phyloP scores from a whole-genome alignment of 2,797 vertebrate species.

The Diplodus sargus region DNA sequence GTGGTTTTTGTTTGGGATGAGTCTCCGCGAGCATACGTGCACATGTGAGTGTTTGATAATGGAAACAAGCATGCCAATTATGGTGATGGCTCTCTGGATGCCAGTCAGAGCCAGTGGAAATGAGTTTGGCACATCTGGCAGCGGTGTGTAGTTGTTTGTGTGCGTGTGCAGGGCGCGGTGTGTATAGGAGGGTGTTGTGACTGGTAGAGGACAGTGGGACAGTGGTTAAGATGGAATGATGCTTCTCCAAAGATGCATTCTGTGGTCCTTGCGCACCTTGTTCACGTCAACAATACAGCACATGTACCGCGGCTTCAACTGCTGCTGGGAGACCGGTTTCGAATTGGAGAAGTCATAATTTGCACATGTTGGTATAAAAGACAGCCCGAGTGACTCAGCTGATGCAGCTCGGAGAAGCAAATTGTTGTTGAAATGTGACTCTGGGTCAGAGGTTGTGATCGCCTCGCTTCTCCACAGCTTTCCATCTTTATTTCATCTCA shows the following conservation, averaged over 20 bases:
- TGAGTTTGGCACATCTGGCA: slow-evolving; percentile 91
- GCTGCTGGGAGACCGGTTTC: too few relatives aligned
- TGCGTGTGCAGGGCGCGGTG: neutral
- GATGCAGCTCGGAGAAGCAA: too few relatives aligned
- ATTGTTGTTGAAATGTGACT: too few relatives aligned
- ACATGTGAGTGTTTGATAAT: slow-evolving; percentile 85
- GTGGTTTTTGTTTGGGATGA: slow-evolving; percentile 28
- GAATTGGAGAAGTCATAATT: too few relatives aligned
- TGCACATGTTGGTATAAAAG: too few relatives aligned
- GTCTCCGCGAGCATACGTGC: slow-evolving; percentile 81
- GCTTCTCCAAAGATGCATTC: neutral
- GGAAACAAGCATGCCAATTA: slow-evolving; percentile 93
- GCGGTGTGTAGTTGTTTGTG: slow-evolving; percentile 24
- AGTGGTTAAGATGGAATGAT: slow-evolving; percentile 9
- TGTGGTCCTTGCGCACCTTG: too few relatives aligned
- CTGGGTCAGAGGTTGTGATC: too few relatives aligned
- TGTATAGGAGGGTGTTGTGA: neutral
- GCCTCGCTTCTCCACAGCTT: too few relatives aligned
- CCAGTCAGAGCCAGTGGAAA: slow-evolving; percentile 88
- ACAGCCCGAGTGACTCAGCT: too few relatives aligned
- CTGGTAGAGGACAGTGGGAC: slow-evolving; percentile 7
- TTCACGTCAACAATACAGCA: neutral
- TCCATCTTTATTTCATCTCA: too few relatives aligned
- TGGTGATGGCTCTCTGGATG: slow-evolving; percentile 89
- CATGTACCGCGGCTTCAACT: too few relatives aligned